These are phyloP conservation scores for Zoanthus sociatus DNA, from an alignment of 92 coral and sea anemone species.

Conservation along the genomic window DNA sequence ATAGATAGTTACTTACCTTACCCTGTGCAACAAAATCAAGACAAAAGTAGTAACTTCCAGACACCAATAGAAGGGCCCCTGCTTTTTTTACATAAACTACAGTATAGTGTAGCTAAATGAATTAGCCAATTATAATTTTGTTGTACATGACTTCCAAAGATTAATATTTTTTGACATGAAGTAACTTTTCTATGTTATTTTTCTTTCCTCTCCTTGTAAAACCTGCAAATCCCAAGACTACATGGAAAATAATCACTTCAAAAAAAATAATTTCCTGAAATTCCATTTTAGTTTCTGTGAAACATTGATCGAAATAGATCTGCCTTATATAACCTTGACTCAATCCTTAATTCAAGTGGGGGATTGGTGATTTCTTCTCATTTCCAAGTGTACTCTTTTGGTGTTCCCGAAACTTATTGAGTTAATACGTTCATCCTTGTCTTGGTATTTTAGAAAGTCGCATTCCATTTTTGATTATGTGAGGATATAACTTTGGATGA, in stretches of 20 bases:
- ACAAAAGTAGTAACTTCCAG: constrained; percentile 40
- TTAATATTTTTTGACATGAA: neutral
- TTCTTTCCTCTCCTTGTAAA: neutral
- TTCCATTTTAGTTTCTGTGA: neutral
- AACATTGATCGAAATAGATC: no score
- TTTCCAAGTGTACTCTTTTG: no score
- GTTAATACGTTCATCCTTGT: no score
- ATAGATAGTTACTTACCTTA: constrained; percentile 23
- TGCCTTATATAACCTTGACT: no score
- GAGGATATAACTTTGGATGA: no score
- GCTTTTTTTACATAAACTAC: constrained; percentile 15
- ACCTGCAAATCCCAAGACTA: neutral
- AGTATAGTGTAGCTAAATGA: neutral
- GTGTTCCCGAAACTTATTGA: no score
- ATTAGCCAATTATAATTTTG: neutral
- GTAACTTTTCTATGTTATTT: neutral
- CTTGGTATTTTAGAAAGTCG: no score
- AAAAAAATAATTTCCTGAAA: neutral
- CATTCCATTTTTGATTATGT: no score
- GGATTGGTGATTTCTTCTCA: no score
- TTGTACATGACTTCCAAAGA: neutral
- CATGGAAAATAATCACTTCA: neutral
- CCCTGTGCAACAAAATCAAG: constrained; percentile 34
- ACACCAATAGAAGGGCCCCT: constrained; percentile 51
- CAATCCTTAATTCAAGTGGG: no score